Evolutionary conservation across 2,888 invertebrate species (phyloP), one percentile per base, ranked within the genome.

Genomic region (Epinotia ramella): DNA sequence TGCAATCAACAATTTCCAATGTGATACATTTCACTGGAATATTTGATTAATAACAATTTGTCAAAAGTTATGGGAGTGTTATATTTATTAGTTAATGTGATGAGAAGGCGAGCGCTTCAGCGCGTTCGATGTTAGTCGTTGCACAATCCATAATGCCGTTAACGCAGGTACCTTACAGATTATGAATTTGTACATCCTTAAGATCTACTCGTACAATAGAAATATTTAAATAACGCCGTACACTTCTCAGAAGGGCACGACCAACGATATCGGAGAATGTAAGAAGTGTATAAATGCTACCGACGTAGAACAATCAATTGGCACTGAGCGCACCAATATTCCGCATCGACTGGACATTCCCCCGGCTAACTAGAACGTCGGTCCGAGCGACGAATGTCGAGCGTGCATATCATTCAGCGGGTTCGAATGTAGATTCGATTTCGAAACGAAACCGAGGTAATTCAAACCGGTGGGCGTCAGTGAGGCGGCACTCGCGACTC

Each of bases 241-340:
- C 85, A 81, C 91, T 93, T 93, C 92, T 87, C 79, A 89, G 92
- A 92, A 93, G 92, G 81, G 81, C 81, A 81, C 80, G 78, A 77
- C 79, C 77, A 71, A 72, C 56, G 62, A 65, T 65, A 66, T 65
- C 57, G 73, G 77, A 77, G 77, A 81, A 77, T 80, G 79, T 80
- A 84, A 81, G 78, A 82, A 83, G 81, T 83, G 78, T 80, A 83
- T 85, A 87, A 88, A 86, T 85, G 87, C 85, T 79, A 84, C 84
- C 77, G 76, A 77, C 65, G 81, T 81, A 81, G 57, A 73, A 73
- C 69, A 72, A 75, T 73, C 78, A 67, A 73, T 80, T 79, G 79
- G 81, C 79, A 80, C 68, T 64, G n/a, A 62, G 18, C 53, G 49
- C 73, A 64, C 66, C 59, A 44, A 56, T 53, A 75, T 40, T 66